A percentile compares a stretch with the other conserved stretches of the same genome.
These are phyloP conservation scores for Calliscelio sp. DNA, from an alignment of 2,888 invertebrate species.

Conservation along the genomic window DNA sequence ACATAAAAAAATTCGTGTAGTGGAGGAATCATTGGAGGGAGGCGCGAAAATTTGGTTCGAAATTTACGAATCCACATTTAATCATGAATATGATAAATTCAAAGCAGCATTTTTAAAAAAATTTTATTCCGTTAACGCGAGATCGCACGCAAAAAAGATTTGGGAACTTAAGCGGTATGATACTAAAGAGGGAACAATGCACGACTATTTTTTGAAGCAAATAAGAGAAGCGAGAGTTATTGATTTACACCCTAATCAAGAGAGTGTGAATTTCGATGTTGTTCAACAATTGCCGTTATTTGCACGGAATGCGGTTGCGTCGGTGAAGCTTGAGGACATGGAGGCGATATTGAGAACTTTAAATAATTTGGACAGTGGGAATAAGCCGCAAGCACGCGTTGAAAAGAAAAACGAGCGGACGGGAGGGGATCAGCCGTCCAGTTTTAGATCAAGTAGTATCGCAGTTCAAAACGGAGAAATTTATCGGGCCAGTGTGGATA, in stretches of 20 bases:
- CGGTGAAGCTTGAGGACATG: not conserved
- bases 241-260: constrained; percentile 3
- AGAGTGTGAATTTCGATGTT: constrained; percentile 28
- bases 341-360: constrained; percentile 22
- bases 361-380: no score
- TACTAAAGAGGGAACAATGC: not conserved
- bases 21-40: not conserved
- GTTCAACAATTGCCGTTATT: constrained; percentile 31
- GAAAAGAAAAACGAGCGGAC: no score
- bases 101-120: constrained; percentile 12
- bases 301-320: constrained; percentile 20
- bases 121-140: constrained; percentile 39
- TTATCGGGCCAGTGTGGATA: no score
- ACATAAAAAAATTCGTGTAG: not conserved
- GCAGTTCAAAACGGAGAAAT: no score
- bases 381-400: no score
- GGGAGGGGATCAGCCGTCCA: no score
- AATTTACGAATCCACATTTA: not conserved
- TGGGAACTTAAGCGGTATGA: constrained; percentile 21
- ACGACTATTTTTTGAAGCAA: constrained; percentile 39
- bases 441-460: no score
- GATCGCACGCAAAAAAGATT: constrained; percentile 17
- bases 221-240: constrained; percentile 18
- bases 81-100: not conserved
- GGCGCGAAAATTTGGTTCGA: constrained; percentile 9